These are phyloP conservation scores for Brachyopa scutellaris DNA, from an alignment of 2,888 invertebrate genomes.

Conservation along the genomic window DNA sequence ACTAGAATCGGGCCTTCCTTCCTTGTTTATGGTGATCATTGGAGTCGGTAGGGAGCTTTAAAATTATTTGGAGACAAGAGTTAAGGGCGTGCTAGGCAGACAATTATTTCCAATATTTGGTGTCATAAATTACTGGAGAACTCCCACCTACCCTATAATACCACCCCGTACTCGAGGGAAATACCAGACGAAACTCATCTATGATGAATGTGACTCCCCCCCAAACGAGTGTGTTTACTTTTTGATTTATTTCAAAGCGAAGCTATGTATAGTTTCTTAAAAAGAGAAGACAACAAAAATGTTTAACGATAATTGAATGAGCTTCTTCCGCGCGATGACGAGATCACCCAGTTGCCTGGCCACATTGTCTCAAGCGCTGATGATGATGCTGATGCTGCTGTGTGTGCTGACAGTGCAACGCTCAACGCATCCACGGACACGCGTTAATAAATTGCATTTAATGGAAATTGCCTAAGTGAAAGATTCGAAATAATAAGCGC, in stretches of 20 bases:
- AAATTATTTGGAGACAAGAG: too few relatives aligned
- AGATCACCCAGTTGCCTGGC: slow-evolving; percentile 46
- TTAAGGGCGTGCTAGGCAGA: too few relatives aligned
- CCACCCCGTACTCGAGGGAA: background rate
- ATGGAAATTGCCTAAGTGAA: slow-evolving; percentile 72
- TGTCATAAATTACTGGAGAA: too few relatives aligned
- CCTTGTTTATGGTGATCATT: too few relatives aligned
- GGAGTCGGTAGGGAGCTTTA: too few relatives aligned
- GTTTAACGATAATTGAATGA: slow-evolving; percentile 67
- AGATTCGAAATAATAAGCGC: slow-evolving; percentile 68
- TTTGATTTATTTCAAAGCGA: slow-evolving; percentile 59
- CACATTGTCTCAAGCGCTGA: slow-evolving; percentile 56
- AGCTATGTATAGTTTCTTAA: slow-evolving; percentile 30
- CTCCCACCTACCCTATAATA: slow-evolving; percentile 19
- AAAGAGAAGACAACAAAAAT: slow-evolving; percentile 22
- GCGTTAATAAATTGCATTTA: slow-evolving; percentile 73
- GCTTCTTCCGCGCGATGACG: slow-evolving; percentile 65
- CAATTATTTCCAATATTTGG: too few relatives aligned
- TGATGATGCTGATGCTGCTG: background rate
- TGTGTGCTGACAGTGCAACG: slow-evolving; percentile 16
- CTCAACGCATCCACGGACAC: slow-evolving; percentile 55
- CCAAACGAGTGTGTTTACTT: slow-evolving; percentile 47
- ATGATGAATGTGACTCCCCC: slow-evolving; percentile 50
- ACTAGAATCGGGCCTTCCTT: too few relatives aligned
- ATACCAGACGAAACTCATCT: slow-evolving; percentile 42